A percentile compares a stretch with the other conserved stretches of the same genome.
Conservation (phyloP, 2,797 vertebrate genomes). For the Enteromius paludinosus region DNA sequence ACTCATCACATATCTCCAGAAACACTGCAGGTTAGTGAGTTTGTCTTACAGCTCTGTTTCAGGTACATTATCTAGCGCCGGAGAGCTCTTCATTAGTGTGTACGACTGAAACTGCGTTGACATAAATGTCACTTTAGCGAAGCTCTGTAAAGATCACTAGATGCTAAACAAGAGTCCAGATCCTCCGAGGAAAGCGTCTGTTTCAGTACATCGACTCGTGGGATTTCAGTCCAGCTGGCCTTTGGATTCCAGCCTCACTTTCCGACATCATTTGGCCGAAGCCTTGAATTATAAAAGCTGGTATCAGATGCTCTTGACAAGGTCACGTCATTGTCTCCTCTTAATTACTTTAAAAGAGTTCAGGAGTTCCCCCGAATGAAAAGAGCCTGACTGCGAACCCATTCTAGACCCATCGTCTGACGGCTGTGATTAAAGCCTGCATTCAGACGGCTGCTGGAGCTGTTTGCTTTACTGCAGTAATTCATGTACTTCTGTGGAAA, state of each 20-base stretch:
- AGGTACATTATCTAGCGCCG: background rate
- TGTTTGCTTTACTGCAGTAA: conserved; percentile 1
- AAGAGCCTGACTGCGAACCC: background rate
- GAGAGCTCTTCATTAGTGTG: background rate
- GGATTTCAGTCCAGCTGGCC: conserved; percentile 5
- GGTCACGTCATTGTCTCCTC: conserved; percentile 19
- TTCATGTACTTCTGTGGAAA: conserved; percentile 9
- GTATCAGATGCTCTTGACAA: conserved; percentile 32
- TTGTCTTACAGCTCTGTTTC: background rate
- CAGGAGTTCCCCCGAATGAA: conserved; percentile 2
- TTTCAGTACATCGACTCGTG: background rate
- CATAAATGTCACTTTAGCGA: background rate
- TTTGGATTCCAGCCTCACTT: background rate
- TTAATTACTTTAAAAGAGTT: conserved; percentile 27
- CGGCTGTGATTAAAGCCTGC: background rate
- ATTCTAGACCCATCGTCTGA: background rate
- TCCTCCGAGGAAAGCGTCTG: background rate
- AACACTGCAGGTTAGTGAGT: background rate
- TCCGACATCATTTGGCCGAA: background rate
- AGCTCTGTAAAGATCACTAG: background rate
- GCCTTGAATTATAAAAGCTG: conserved; percentile 10
- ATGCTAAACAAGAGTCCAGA: background rate
- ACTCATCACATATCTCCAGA: background rate
- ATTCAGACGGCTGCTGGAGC: background rate
- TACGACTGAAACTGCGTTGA: too few relatives aligned